phyloP scores from a whole-genome alignment of 1,140 invertebrate species.

The Drosophila asahinai region DNA sequence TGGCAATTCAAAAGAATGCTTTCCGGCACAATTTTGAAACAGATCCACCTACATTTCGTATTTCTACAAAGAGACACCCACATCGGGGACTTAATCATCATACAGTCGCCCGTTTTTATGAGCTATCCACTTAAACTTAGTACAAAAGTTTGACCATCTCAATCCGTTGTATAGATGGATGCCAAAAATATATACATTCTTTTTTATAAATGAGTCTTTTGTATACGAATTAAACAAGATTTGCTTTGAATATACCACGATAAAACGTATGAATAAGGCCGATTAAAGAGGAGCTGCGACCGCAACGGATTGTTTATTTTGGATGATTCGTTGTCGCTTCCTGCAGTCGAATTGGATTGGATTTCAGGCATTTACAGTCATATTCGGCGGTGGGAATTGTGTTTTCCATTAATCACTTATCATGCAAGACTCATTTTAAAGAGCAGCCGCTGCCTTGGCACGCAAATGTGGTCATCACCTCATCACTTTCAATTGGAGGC shows the following conservation, averaged over 20 bases:
- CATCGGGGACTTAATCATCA: constrained; percentile 3
- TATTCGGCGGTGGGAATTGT: constrained; percentile 35
- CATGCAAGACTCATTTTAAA: constrained; percentile 46
- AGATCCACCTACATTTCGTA: background rate
- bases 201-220: constrained; percentile 66
- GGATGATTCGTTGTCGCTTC: constrained; percentile 59
- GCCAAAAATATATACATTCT: constrained; percentile 53
- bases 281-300: constrained; percentile 48
- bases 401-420: constrained; percentile 51
- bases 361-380: constrained; percentile 17
- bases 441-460: constrained; percentile 27
- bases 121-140: constrained; percentile 54
- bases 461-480: constrained; percentile 51
- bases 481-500: constrained; percentile 54
- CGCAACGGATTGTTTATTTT: constrained; percentile 69
- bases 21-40: constrained; percentile 12
- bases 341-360: constrained; percentile 52
- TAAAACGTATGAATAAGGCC: constrained; percentile 59
- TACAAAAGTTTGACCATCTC: constrained; percentile 65
- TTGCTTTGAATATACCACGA: constrained; percentile 66
- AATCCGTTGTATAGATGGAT: constrained; percentile 64
- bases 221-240: constrained; percentile 71
- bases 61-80: constrained; percentile 7
- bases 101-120: constrained; percentile 18
- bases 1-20: constrained; percentile 1